Base-by-base conservation (phyloP, 1,140 invertebrate genomes). In the Sarcophaga peregrina region DNA sequence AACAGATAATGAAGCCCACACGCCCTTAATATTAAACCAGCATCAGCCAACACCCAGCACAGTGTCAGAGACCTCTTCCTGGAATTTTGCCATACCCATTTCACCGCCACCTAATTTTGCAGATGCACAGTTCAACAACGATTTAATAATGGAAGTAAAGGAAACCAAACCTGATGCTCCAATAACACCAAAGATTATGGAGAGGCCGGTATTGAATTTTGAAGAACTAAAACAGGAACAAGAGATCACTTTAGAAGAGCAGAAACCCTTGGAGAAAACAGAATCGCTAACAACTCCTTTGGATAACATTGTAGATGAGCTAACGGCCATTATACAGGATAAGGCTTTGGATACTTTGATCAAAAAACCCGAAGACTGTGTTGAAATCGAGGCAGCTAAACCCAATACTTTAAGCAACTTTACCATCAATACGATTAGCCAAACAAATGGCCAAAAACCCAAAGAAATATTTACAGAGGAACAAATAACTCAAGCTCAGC, bases 41-140 rank as follows among this genome's bases (percentile, higher is more conserved):
- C 74, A 46, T 37, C 62, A 50, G 78, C 74, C 11, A 17, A 83
- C 4, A 76, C 84, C 82, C 8, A 86, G 83, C 75, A 86, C 87
- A 9, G 81, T 85, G 47, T 87, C 86, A 0, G 87, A 88, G 58
- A 81, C 88, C 4, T 85, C 86, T 0, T 90, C 89, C 3, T 88
- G 87, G 87, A 90, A 90, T 52, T 89, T 89, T 76, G 83, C 87
- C 17, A 87, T 86, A 45, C 87, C 89, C 58, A 88, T 90, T 9
- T 84, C 84, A 48, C 88, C 89, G 1, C 89, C 89, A 45, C 88
- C 89, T 0, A 87, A 88, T 54, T 90, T 90, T 75, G 89, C 88
- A 9, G 89, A 90, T 75, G 10, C 68, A 8, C 58, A 68, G 10
- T 48, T 73, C 2, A 45, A 6, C 6, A 37, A 81, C 11, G 15